Percentiles rank a stretch among this genome's conserved stretches.
These are phyloP conservation scores for Pelmatolapia mariae DNA, from an alignment of 2,113 vertebrate genomes.

Conservation along the genomic window DNA sequence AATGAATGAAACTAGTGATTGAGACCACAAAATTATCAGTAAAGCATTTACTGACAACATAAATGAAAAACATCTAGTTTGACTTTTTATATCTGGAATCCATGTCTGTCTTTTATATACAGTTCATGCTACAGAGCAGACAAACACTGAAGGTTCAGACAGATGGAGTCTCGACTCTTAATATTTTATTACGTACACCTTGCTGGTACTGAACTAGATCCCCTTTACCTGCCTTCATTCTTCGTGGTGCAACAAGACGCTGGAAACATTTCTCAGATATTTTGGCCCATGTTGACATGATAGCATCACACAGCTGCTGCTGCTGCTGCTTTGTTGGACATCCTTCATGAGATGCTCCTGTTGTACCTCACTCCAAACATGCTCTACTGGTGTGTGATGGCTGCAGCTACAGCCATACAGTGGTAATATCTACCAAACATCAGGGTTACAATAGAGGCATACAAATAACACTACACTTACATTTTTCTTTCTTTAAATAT, in stretches of 20 bases:
- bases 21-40: background rate
- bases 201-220: background rate
- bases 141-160: background rate
- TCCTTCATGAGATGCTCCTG: background rate
- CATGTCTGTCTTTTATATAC: background rate
- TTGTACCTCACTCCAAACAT: background rate
- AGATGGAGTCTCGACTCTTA: background rate
- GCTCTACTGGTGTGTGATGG: background rate
- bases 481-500: too few relatives aligned
- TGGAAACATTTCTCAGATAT: background rate
- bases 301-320: background rate
- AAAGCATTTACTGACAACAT: background rate
- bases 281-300: background rate
- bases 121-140: background rate
- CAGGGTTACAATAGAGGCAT: too few relatives aligned
- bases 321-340: background rate
- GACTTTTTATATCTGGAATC: background rate
- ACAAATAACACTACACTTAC: too few relatives aligned
- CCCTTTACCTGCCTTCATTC: fast-evolving
- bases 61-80: background rate
- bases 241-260: background rate
- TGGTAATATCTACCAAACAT: fast-evolving
- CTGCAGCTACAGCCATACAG: background rate
- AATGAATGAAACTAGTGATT: background rate
- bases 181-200: background rate